Conservation (phyloP, 2,797 vertebrate species). For the Anomalospiza imberbis region DNA sequence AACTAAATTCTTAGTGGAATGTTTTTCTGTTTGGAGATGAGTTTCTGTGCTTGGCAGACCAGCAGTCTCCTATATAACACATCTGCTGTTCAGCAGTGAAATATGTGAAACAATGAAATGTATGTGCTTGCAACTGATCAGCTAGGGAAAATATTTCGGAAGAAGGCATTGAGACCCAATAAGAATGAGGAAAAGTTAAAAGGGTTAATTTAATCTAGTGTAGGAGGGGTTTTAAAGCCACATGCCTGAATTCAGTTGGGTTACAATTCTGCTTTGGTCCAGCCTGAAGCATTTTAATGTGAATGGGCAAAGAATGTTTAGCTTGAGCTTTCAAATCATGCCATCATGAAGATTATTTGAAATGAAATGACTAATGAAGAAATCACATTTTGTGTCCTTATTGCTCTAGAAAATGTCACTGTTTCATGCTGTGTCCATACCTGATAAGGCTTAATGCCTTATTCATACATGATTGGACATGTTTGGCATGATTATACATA, state of each 20-base stretch:
- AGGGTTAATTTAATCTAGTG: background rate
- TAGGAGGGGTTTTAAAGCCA: background rate
- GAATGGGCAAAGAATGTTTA: background rate
- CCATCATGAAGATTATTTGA: background rate
- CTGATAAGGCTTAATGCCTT: background rate
- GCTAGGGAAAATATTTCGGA: background rate
- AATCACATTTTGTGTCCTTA: background rate
- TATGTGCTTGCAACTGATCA: background rate
- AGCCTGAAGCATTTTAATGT: background rate
- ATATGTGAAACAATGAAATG: background rate
- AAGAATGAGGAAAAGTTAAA: background rate
- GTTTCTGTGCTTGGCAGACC: background rate
- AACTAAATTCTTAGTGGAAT: background rate
- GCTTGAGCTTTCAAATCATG: background rate
- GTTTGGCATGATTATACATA: background rate
- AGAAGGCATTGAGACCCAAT: background rate
- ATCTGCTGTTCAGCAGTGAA: background rate
- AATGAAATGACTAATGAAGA: background rate
- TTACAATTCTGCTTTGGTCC: background rate
- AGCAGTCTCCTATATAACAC: background rate
- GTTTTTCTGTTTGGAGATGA: background rate
- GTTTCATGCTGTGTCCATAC: background rate
- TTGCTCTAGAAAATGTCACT: background rate
- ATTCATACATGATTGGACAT: background rate
- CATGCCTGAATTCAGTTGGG: background rate